Conservation (phyloP, 2,797 vertebrate species). For the Sylvilagus floridanus region DNA sequence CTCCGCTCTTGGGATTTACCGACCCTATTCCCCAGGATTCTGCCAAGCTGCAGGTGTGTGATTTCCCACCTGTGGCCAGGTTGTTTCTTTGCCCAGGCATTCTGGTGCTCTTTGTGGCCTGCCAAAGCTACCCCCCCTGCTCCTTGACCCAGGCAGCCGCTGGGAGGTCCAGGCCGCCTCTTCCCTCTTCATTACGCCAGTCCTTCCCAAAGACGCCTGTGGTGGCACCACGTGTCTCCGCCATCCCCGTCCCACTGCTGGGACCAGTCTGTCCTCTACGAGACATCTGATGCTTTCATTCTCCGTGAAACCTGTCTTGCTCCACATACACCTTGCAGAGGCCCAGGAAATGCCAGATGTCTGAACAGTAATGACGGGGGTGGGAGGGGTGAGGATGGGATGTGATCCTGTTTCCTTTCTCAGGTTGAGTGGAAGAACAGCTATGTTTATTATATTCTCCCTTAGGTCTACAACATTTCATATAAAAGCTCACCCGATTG, state of each 20-base stretch:
- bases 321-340: neutral
- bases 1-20: conserved; percentile 6
- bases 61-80: neutral
- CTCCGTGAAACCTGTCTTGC: neutral
- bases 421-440: neutral
- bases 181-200: no score
- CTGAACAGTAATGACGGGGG: neutral
- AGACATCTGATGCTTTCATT: neutral
- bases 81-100: neutral
- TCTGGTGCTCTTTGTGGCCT: neutral
- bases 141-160: no score
- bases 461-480: neutral
- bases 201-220: neutral
- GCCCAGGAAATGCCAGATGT: neutral
- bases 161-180: neutral
- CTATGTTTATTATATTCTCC: neutral
- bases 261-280: neutral
- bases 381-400: neutral
- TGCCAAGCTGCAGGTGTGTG: neutral
- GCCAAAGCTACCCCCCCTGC: neutral
- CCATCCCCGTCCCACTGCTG: neutral
- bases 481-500: no score
- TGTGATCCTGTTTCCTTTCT: neutral
- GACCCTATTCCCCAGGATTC: neutral
- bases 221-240: no score